Percentiles rank a stretch among this genome's conserved stretches.
Conservation (phyloP, 30 jellyfish, hydroid and myxozoan genomes). For the Pelagia noctiluca region DNA sequence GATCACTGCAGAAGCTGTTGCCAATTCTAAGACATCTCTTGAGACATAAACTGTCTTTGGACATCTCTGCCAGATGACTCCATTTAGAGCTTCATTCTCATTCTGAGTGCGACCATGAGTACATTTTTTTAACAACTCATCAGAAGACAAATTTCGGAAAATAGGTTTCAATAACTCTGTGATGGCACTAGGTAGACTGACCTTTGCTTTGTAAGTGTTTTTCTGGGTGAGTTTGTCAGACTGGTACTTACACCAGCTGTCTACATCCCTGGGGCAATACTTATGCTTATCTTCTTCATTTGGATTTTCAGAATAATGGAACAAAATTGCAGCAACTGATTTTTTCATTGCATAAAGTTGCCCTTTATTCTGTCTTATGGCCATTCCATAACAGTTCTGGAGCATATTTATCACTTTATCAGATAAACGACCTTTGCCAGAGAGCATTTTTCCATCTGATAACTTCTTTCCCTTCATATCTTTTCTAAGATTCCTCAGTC, state of each 20-base stretch:
- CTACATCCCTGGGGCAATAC: constrained; percentile 39
- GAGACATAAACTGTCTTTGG: constrained; percentile 32
- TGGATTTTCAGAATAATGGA: constrained; percentile 48
- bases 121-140: constrained; percentile 43
- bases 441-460: neutral
- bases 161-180: constrained; percentile 42
- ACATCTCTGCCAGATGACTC: constrained; percentile 51
- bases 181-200: constrained; percentile 51
- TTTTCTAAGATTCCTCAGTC: neutral
- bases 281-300: constrained; percentile 27
- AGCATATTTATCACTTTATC: constrained; percentile 42
- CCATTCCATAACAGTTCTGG: constrained; percentile 54
- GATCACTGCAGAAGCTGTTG: neutral
- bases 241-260: constrained; percentile 70
- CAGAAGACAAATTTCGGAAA: constrained; percentile 55
- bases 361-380: constrained; percentile 55
- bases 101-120: constrained; percentile 57
- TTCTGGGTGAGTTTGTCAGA: constrained; percentile 43
- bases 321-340: constrained; percentile 55
- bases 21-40: neutral
- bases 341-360: constrained; percentile 52
- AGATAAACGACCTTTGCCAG: neutral
- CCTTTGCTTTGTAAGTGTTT: constrained; percentile 36
- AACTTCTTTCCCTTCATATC: neutral
- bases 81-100: constrained; percentile 53